Evolutionary conservation across 2,888 invertebrate genomes (phyloP), one percentile per base, ranked within the genome.

Genomic region (Mylabris sibirica): DNA sequence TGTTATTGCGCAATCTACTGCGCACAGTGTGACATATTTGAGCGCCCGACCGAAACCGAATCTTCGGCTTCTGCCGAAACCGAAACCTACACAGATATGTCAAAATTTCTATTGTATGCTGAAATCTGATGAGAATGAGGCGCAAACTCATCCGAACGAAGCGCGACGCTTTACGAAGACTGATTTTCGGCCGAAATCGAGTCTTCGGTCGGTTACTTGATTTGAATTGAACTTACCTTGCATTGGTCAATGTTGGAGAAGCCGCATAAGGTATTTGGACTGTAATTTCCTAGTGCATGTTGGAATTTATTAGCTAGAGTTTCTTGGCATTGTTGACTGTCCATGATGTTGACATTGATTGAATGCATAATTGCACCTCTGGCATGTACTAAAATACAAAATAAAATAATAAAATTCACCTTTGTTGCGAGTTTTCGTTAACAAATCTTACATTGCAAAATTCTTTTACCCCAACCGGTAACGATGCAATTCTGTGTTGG

Each of bases 381-480:
- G 14, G 91, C 88, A 75, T 93, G 92, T 68, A 92, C 94, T 95
- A 24, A 69, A 64, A 20, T 34, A 69, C 17, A 3, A 44, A 22
- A 64, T 30, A 64, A 20, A n/a, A 41, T 14, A 12, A 17, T 5
- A 17, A 63, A 22, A n/a, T n/a, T n/a, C n/a, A n/a, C n/a, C n/a
- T n/a, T n/a, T n/a, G 3, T 66, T 30, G 24, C 20, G 3, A 49
- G 26, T 8, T 26, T 30, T 30, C 2, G 12, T 8, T 12, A n/a
- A n/a, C 34, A 62, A 64, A 63, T 81, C 88, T 88, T 86, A 95
- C 94, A 89, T 89, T 91, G 90, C 63, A 95, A 82, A 5, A 93
- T 91, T 73, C 89, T 87, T 82, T 94, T 93, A 75, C 94, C 94
- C 94, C 94, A 95, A 62, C 95, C 95, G 64, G 94, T 93, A 0